phyloP scores from a whole-genome alignment of 2,113 vertebrate species.

The Platycercus adscitus region DNA sequence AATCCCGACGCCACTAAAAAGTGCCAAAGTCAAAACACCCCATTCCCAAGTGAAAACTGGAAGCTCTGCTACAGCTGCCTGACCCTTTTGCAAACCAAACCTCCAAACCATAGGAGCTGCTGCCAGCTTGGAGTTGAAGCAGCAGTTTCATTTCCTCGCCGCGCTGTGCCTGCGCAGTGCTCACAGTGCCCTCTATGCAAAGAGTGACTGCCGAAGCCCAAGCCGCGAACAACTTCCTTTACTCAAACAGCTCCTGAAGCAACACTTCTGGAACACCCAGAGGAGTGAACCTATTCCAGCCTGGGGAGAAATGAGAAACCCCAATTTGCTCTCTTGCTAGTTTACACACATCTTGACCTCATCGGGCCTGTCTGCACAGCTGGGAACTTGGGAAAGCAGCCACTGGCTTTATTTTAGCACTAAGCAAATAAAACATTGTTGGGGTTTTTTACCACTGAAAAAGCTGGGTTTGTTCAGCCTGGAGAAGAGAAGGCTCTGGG shows the following conservation, averaged over 20 bases:
- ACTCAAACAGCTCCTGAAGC: constrained; percentile 12
- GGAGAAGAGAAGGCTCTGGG: background rate
- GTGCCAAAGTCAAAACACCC: accelerated
- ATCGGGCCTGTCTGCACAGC: background rate
- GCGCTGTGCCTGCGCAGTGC: accelerated
- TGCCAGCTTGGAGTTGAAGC: background rate
- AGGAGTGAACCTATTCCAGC: background rate
- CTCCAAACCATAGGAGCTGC: background rate
- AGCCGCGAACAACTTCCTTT: constrained; percentile 33
- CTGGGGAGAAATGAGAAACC: background rate
- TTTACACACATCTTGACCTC: background rate
- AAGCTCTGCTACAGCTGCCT: background rate
- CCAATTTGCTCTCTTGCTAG: background rate
- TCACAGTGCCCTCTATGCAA: background rate
- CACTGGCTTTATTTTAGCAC: background rate
- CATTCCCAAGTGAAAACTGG: background rate
- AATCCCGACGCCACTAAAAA: accelerated
- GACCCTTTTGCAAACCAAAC: background rate
- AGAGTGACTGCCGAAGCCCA: background rate
- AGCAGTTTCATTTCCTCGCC: background rate
- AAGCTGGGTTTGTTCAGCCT: background rate
- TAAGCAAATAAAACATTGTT: background rate
- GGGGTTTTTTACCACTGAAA: background rate
- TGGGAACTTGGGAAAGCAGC: background rate
- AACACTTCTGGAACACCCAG: background rate